Evolutionary conservation across 2,113 vertebrate genomes (phyloP), one percentile per base, ranked within the genome.

Genomic region (Meleagris gallopavo): DNA sequence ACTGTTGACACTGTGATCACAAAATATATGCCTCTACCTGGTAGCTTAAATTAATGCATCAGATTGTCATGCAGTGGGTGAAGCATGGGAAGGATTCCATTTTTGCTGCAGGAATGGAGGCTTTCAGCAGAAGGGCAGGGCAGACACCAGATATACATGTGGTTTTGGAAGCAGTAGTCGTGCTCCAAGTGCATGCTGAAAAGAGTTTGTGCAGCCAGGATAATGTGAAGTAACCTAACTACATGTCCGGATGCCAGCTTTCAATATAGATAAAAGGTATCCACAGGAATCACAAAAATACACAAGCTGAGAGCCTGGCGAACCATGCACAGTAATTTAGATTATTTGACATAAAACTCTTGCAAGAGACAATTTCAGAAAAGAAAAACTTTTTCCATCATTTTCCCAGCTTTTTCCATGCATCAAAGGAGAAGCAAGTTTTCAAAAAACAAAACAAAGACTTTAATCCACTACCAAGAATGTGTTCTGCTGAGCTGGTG

Each of bases 291-390:
- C 52, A 55, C 21, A 52, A 19, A 77, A 57, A 10, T 32, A 52
- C 0, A 0, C 1, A 1, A 67, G 9, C 34, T 1, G 0, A 72
- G 8, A 79, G 21, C 2, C 7, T 60, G 8, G 30, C 46, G 29
- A 87, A 52, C 64, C 54, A 43, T 0, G 0, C 77, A 34, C 5
- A 64, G 25, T 19, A 21, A 69, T 30, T 69, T 66, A 76, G 61
- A 13, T 69, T 32, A 38, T 0, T 1, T 0, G 0, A 55, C 9
- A 13, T 7, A n/a, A 54, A 32, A 54, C 0, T 3, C 32, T 29
- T 13, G 8, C 6, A 27, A 62, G 15, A 17, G 24, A 52, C 14
- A 50, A 32, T 40, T 86, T 45, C 29, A 15, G 21, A 32, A 40
- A 50, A 83, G 3, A 65, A 83, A 52, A 38, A 25, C 4, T 36